A percentile compares a stretch with the other conserved stretches of the same genome.
phyloP scores from a whole-genome alignment of 1,140 invertebrate species.

The Cydia fagiglandana region DNA sequence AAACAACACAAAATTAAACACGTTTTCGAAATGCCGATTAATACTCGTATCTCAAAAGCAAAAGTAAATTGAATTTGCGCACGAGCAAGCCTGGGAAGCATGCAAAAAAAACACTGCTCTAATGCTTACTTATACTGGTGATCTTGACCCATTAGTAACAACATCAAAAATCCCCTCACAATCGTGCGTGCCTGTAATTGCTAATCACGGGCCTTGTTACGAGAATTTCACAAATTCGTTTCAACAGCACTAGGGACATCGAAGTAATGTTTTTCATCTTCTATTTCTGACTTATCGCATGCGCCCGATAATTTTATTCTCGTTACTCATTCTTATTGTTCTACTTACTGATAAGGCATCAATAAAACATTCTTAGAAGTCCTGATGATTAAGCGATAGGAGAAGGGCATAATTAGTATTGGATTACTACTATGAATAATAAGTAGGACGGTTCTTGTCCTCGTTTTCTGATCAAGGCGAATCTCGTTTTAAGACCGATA shows the following conservation, averaged over 20 bases:
- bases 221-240: background rate
- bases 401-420: slow-evolving; percentile 22
- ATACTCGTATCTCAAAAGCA: slow-evolving; percentile 6
- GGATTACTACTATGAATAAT: slow-evolving; percentile 13
- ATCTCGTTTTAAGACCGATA: slow-evolving; percentile 1
- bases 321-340: slow-evolving; percentile 25
- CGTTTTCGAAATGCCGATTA: background rate
- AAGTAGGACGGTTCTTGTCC: background rate
- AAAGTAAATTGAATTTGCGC: background rate
- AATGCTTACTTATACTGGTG: background rate
- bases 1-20: slow-evolving; percentile 2
- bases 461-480: background rate
- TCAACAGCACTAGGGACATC: background rate
- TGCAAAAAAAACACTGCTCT: background rate
- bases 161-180: slow-evolving; percentile 8
- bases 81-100: background rate
- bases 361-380: slow-evolving; percentile 19
- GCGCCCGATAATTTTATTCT: slow-evolving; percentile 17
- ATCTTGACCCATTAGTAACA: slow-evolving; percentile 3
- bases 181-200: background rate
- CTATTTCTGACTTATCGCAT: slow-evolving; percentile 14
- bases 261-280: slow-evolving; percentile 6
- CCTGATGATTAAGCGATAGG: slow-evolving; percentile 13
- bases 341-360: slow-evolving; percentile 24
- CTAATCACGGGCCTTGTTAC: background rate